A percentile compares a stretch with the other conserved stretches of the same genome.
phyloP scores from a whole-genome alignment of 2,797 vertebrate species.

The Acanthis flammea region DNA sequence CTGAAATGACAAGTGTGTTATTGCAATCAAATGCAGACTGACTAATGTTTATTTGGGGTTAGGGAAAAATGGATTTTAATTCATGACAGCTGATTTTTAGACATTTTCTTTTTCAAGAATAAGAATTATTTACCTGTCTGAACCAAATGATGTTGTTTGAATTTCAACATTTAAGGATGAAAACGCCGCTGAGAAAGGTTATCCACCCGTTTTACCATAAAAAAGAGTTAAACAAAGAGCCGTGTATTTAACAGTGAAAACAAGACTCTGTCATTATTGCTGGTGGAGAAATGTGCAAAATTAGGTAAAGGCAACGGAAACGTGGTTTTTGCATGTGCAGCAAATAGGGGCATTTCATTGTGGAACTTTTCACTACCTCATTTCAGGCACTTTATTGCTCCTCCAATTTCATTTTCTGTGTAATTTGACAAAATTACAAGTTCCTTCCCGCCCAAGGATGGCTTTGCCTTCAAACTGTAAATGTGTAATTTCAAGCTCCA shows the following conservation, averaged over 20 bases:
- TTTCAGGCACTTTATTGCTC: constrained; percentile 41
- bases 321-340: neutral
- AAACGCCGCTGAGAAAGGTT: neutral
- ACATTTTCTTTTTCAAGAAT: neutral
- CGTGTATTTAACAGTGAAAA: constrained; percentile 16
- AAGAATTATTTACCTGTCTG: constrained; percentile 46
- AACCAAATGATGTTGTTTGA: constrained; percentile 10
- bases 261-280: neutral
- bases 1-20: constrained; percentile 17
- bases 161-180: neutral
- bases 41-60: constrained; percentile 44
- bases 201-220: neutral
- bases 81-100: constrained; percentile 25
- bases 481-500: constrained; percentile 6
- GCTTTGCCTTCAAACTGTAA: constrained; percentile 32
- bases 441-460: neutral
- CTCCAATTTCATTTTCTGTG: constrained; percentile 53
- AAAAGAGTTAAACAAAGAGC: constrained; percentile 9
- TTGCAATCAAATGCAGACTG: constrained; percentile 29
- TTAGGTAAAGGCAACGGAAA: neutral
- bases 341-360: neutral
- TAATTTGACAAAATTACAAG: constrained; percentile 58
- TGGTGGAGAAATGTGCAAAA: neutral
- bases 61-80: constrained; percentile 41
- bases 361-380: constrained; percentile 37